Base-by-base conservation (phyloP, 2,113 vertebrate species). In the Hipposideros armiger region DNA sequence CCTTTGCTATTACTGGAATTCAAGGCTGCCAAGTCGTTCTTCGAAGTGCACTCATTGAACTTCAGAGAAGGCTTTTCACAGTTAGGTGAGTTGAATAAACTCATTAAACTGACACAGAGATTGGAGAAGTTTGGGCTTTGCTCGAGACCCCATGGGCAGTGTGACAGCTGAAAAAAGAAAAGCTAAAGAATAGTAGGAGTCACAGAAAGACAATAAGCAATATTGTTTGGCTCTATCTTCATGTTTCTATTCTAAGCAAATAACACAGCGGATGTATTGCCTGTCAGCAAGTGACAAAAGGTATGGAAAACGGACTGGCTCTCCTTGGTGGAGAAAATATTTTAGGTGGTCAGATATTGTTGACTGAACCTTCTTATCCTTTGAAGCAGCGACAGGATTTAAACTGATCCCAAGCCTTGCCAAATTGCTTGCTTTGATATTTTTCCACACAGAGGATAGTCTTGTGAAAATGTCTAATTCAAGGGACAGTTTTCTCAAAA, bases 1-100 rank as follows among this genome's bases (percentile, higher is more conserved):
- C 15, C 40, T 66, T 91, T 80, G 92, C 24, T 87, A 6, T 95
- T 78, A 60, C 16, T 92, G 81, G 76, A 76, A 87, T 62, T 91
- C 54, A 97, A 67, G 40, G 10, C n/a, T 95, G 30, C 66, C 85
- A 90, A 83, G 45, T 47, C 74, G 1, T 89, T 96, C 87, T 93
- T 30, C 88, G 74, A 96, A 69, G 8, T 60, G 5, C 16, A 84
- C 11, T 90, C 42, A 74, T 32, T 42, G 67, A 77, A 62, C 42
- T 85, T 95, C 78, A 82, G 73, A 86, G 90, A 93, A 92, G 73
- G 14, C 26, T 4, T 50, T 56, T 60, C 58, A 36, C 11, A 69
- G 69, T 73, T 78, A 56, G 70, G 24, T 81, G 47, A 40, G 40
- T 11, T 28, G 58, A 54, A 66, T 47, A 72, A 83, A 50, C 32